These are phyloP conservation scores for Odontophorus gujanensis DNA, from an alignment of 2,113 vertebrate genomes.

Conservation along the genomic window DNA sequence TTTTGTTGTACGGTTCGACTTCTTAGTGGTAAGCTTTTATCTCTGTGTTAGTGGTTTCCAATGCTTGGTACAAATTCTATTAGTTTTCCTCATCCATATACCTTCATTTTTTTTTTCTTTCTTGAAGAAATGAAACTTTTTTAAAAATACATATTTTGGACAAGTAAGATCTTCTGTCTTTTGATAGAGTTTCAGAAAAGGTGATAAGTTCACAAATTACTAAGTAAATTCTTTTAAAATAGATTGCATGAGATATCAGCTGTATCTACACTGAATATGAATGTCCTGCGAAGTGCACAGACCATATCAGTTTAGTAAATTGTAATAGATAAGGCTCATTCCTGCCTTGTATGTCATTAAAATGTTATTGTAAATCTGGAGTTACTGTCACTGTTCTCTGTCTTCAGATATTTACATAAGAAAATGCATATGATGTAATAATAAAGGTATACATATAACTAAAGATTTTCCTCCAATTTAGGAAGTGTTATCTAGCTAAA, in stretches of 20 bases:
- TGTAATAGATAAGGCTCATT: not conserved
- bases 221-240: not conserved
- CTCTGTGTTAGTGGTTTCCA: not conserved
- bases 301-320: not conserved
- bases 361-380: not conserved
- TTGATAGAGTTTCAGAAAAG: not conserved
- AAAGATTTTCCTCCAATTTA: not conserved
- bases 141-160: not conserved
- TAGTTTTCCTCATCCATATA: not conserved
- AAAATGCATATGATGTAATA: not conserved
- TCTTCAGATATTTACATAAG: not conserved
- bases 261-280: rapidly evolving
- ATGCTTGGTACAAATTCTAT: not conserved
- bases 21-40: not conserved
- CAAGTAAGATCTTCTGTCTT: not conserved
- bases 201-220: not conserved
- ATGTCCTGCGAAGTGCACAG: not conserved
- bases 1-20: not conserved
- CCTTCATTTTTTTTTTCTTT: not conserved
- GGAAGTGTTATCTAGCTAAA: not conserved
- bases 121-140: not conserved
- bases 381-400: not conserved
- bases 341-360: not conserved
- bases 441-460: not conserved
- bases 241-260: not conserved